phyloP scores from a whole-genome alignment of 2,797 vertebrate genomes.

The Taenioides sp. region DNA sequence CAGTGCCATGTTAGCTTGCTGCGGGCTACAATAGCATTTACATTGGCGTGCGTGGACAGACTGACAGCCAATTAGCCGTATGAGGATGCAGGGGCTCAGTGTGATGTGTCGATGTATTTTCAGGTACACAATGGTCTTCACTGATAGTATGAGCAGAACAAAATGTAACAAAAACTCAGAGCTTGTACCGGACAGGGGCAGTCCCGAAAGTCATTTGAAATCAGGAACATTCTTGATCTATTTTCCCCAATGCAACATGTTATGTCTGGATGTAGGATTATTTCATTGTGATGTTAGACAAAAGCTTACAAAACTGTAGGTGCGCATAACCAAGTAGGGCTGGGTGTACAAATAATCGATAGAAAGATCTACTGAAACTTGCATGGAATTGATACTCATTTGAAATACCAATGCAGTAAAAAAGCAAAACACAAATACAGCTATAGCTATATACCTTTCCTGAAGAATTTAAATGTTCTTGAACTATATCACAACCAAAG shows the following conservation, averaged over 20 bases:
- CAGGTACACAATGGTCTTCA: neutral
- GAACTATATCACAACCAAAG: too few species aligned
- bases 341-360: too few species aligned
- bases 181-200: neutral
- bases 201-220: neutral
- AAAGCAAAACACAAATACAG: too few species aligned
- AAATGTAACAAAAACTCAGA: neutral
- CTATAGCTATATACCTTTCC: too few species aligned
- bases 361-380: too few species aligned
- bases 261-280: too few species aligned
- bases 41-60: neutral
- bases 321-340: too few species aligned
- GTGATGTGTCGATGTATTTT: neutral
- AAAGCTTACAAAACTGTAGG: too few species aligned
- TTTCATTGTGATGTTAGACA: too few species aligned
- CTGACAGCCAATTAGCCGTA: slow-evolving; percentile 14
- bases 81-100: slow-evolving; percentile 2
- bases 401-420: too few species aligned
- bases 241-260: neutral
- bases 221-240: neutral
- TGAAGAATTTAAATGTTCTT: too few species aligned
- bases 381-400: too few species aligned
- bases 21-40: neutral
- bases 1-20: neutral
- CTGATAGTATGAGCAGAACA: slow-evolving; percentile 9